Percentiles rank a stretch among this genome's conserved stretches.
These are phyloP conservation scores for Chymomyza fuscimana DNA, from an alignment of 2,888 invertebrate species.

Conservation along the genomic window DNA sequence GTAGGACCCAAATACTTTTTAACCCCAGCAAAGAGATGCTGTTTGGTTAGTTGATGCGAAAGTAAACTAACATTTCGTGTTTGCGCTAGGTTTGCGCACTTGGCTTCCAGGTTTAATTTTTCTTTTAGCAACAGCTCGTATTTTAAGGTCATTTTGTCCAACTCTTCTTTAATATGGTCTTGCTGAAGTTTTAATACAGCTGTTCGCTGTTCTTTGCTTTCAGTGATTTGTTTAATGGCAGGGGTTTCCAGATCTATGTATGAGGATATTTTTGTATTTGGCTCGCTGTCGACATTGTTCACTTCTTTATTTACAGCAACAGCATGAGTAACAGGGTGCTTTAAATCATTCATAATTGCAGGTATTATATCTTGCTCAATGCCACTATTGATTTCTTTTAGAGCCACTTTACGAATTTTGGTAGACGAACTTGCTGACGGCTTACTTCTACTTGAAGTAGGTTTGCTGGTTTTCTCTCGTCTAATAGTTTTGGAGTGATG, in stretches of 20 bases:
- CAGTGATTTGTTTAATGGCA: not conserved
- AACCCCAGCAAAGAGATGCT: slow-evolving; percentile 77
- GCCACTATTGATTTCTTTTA: not conserved
- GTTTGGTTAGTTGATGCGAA: slow-evolving; percentile 54
- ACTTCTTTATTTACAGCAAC: not conserved
- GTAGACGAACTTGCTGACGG: slow-evolving; percentile 5
- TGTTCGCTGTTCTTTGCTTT: not conserved
- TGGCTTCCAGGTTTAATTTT: slow-evolving; percentile 24
- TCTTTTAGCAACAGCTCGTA: not conserved
- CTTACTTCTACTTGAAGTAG: not conserved
- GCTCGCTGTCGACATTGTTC: no score
- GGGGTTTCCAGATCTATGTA: not conserved
- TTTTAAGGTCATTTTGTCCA: not conserved
- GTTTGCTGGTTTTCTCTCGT: not conserved
- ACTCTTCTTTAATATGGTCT: not conserved
- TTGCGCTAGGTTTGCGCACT: not conserved
- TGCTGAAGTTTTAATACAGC: not conserved
- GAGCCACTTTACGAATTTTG: slow-evolving; percentile 1
- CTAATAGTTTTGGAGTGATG: not conserved
- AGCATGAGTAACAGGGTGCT: not conserved
- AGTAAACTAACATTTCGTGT: not conserved
- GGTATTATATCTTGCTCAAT: no score
- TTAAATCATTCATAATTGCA: no score
- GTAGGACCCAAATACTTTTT: slow-evolving; percentile 77
- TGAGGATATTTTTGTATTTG: no score